Conservation (phyloP, 2,888 invertebrate genomes). For the Eupithecia inturbata region DNA sequence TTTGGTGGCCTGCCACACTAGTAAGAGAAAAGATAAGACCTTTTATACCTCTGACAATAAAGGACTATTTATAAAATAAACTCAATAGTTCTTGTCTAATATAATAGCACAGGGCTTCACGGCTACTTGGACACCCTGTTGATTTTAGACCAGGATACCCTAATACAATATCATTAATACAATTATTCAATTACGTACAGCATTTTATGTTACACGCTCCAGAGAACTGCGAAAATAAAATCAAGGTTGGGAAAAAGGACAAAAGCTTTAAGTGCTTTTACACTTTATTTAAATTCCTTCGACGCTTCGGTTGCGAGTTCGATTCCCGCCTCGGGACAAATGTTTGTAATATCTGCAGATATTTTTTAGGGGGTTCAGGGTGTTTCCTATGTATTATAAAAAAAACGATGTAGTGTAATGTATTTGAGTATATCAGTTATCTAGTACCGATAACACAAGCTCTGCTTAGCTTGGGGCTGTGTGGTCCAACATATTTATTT, state of each 20-base stretch:
- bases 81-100: slow-evolving; percentile 1
- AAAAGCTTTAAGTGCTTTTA: not conserved
- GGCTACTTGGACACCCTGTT: slow-evolving; percentile 20
- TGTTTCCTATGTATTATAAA: too few species aligned
- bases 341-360: too few species aligned
- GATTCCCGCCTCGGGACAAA: too few species aligned
- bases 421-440: too few species aligned
- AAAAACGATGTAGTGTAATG: too few species aligned
- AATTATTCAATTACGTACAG: slow-evolving; percentile 22
- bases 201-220: slow-evolving; percentile 18
- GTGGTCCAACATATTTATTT: too few species aligned
- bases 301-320: too few species aligned
- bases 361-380: too few species aligned
- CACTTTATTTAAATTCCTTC: too few species aligned
- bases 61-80: not conserved
- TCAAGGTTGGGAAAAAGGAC: not conserved
- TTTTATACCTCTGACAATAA: not conserved
- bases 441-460: too few species aligned
- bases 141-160: slow-evolving; percentile 6
- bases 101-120: slow-evolving; percentile 20
- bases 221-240: slow-evolving; percentile 7
- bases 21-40: not conserved
- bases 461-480: too few species aligned
- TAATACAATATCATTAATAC: slow-evolving; percentile 14
- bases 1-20: not conserved